Evolutionary conservation across 2,888 invertebrate species (phyloP).

Genomic region (Blastobasis lacticolella): DNA sequence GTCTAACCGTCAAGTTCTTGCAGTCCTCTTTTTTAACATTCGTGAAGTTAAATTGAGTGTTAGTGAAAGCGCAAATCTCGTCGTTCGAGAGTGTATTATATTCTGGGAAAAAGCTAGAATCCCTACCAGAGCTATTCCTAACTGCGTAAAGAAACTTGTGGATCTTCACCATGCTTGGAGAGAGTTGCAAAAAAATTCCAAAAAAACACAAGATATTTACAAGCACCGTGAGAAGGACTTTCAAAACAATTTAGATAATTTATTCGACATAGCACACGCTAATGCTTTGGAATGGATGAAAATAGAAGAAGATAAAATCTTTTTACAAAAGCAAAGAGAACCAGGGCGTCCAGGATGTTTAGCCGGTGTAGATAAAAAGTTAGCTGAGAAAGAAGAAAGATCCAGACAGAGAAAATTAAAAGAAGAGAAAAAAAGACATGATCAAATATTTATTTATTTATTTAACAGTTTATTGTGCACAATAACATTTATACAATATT

Average conservation of each 20-base stretch:
- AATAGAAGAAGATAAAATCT: conserved; percentile 18
- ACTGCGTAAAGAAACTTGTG: conserved; percentile 19
- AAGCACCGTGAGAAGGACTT: conserved; percentile 12
- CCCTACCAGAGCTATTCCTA: conserved; percentile 12
- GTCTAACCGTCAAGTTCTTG: conserved; percentile 10
- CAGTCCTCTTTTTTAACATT: too few species aligned
- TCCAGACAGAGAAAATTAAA: conserved; percentile 5
- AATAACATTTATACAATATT: too few species aligned
- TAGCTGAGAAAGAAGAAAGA: conserved; percentile 22
- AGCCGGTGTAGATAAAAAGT: conserved; percentile 22
- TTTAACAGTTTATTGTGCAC: too few species aligned
- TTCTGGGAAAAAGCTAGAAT: conserved; percentile 29
- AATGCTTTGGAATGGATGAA: conserved; percentile 10
- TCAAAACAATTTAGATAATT: conserved; percentile 12
- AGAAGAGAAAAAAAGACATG: conserved; percentile 4
- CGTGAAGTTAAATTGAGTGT: conserved; percentile 18
- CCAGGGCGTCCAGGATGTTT: conserved; percentile 21
- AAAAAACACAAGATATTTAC: conserved; percentile 15
- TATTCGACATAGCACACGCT: conserved; percentile 20
- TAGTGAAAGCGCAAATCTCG: conserved; percentile 17
- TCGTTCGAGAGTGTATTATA: conserved; percentile 23
- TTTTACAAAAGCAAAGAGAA: conserved; percentile 25
- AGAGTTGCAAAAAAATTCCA: conserved; percentile 22
- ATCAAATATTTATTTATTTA: background rate
- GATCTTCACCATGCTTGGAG: conserved; percentile 29